Percentiles rank a stretch among this genome's conserved stretches.
These are phyloP conservation scores for Cerceris ruficornis DNA, from an alignment of 2,888 invertebrate genomes.

Conservation along the genomic window DNA sequence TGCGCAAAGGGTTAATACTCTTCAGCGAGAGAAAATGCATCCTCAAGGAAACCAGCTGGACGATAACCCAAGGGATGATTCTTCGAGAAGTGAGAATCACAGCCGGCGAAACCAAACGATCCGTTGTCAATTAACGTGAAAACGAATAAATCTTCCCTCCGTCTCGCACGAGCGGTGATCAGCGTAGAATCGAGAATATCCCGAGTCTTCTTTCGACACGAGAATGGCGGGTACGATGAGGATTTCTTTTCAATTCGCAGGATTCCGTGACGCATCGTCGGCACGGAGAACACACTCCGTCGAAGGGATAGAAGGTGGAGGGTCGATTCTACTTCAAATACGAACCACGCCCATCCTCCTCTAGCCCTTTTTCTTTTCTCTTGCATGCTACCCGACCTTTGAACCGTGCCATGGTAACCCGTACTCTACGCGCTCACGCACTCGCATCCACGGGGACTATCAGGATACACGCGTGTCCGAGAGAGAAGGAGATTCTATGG, in stretches of 20 bases:
- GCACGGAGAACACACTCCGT: slow-evolving; percentile 27
- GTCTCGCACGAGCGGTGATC: slow-evolving; percentile 1
- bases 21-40: no score
- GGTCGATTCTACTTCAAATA: slow-evolving; percentile 77
- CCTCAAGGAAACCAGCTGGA: no score
- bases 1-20: no score
- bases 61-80: no score
- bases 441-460: slow-evolving; percentile 45
- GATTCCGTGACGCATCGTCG: slow-evolving; percentile 53
- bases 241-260: slow-evolving; percentile 51
- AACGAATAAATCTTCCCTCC: slow-evolving; percentile 46
- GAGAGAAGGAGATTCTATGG: slow-evolving; percentile 12
- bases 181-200: background rate
- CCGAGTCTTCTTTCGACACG: slow-evolving; percentile 45
- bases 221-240: slow-evolving; percentile 58
- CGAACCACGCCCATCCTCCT: slow-evolving; percentile 74
- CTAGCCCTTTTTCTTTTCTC: slow-evolving; percentile 67
- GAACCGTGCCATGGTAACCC: slow-evolving; percentile 70
- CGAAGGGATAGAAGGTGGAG: slow-evolving; percentile 69
- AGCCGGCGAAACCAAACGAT: slow-evolving; percentile 3
- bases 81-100: no score
- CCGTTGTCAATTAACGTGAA: slow-evolving; percentile 40
- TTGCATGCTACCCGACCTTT: slow-evolving; percentile 70
- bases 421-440: slow-evolving; percentile 61
- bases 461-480: slow-evolving; percentile 22